These are phyloP conservation scores for Coecobrya sp. DNA, from an alignment of 2,888 invertebrate genomes.

Conservation along the genomic window DNA sequence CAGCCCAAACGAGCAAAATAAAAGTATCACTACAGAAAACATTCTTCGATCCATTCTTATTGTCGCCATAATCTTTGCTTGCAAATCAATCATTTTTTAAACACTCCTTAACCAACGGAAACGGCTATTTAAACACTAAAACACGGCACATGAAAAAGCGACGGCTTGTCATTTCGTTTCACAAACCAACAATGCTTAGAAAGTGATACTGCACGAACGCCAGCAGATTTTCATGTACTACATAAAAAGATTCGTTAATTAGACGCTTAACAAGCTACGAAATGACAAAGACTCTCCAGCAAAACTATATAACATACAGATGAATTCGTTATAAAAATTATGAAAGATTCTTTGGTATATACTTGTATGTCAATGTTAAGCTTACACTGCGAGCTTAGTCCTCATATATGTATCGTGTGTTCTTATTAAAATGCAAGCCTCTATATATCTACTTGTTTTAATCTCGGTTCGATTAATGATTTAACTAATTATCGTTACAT, in stretches of 20 bases:
- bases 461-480: no score
- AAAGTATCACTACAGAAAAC: constrained; percentile 49
- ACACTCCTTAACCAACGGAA: background rate
- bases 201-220: background rate
- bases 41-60: constrained; percentile 72
- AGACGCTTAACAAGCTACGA: background rate
- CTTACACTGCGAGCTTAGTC: background rate
- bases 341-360: constrained; percentile 39
- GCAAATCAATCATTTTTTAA: background rate
- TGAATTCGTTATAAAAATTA: background rate
- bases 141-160: constrained; percentile 12
- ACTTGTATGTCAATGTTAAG: background rate
- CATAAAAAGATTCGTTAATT: background rate
- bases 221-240: background rate
- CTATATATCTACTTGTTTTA: background rate
- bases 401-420: background rate
- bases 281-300: constrained; percentile 7
- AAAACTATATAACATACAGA: background rate
- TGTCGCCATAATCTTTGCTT: constrained; percentile 56
- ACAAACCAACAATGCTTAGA: background rate
- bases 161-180: constrained; percentile 39
- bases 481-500: background rate
- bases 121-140: background rate
- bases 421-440: no score
- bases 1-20: constrained; percentile 60